Evolutionary conservation across 1,140 invertebrate species (phyloP), one percentile per base, ranked within the genome.

Genomic region (Lepidurus apus): DNA sequence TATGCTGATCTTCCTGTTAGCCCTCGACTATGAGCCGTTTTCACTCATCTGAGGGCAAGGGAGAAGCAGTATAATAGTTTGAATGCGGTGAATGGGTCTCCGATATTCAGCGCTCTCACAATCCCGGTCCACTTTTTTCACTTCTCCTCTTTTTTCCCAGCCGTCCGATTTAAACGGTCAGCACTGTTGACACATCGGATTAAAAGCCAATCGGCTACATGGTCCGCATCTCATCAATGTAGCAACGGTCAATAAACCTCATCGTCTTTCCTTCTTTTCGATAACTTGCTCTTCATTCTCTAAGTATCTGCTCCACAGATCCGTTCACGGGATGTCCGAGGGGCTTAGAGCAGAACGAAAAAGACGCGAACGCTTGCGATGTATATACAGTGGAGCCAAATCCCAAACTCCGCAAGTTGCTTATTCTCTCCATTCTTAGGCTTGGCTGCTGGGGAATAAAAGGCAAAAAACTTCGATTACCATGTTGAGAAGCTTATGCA

Each of bases 381-480:
- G 53, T 17, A 65, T 21, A 65, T 21, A 65, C 13, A 65, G 9
- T 17, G 53, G 53, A 65, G 53, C 53, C 13, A 65, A 65, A 65
- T 65, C 53, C 53, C 53, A 7, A 65, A 65, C 53, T 65, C 53
- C n/a, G 53, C 53, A 65, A 65, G 53, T 65, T 65, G 53, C 13
- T 65, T 65, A 65, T 65, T 65, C 53, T 65, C 53, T 65, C 53
- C 53, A 65, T 65, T 65, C 53, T 65, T 65, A 65, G 53, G 53
- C 53, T 65, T 47, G 53, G 53, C 53, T 65, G 53, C 17, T 21
- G 6, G 53, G 53, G 53, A 65, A 65, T 65, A 65, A 65, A 65
- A 65, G 53, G 53, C 53, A 65, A 65, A 65, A 65, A 65, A 13
- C 53, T 65, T 65, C 53, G 53, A 65, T 65, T 65, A 65, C 53